Percentiles rank a stretch among this genome's conserved stretches.
phyloP scores from a whole-genome alignment of 1,140 invertebrate species.

The Apocrypta bakeri region DNA sequence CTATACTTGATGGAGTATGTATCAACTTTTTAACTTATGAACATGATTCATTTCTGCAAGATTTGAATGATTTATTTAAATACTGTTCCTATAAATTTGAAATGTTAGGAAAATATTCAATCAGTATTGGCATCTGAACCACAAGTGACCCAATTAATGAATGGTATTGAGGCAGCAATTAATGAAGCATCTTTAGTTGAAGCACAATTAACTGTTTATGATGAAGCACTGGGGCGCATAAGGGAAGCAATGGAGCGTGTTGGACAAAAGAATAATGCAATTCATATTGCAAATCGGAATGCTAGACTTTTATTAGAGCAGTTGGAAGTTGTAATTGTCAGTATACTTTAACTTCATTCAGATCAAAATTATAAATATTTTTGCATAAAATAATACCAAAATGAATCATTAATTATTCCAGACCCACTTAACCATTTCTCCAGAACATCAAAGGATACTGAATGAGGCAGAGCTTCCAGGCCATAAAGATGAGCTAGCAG shows the following conservation, averaged over 20 bases:
- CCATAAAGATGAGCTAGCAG: conserved; percentile 85
- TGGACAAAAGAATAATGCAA: conserved; percentile 92
- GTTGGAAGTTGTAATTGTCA: conserved; percentile 87
- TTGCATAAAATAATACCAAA: neutral
- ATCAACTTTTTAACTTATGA: conserved; percentile 55
- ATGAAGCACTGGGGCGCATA: conserved; percentile 87
- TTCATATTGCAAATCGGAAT: conserved; percentile 90
- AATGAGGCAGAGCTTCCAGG: conserved; percentile 82
- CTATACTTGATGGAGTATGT: conserved; percentile 86
- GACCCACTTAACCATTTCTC: conserved; percentile 85
- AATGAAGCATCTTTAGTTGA: conserved; percentile 86
- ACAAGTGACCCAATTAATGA: conserved; percentile 89
- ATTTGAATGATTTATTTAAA: conserved; percentile 19
- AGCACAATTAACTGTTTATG: conserved; percentile 82
- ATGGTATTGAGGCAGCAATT: conserved; percentile 87
- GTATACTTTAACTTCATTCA: conserved; percentile 60
- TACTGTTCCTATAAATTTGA: conserved; percentile 5
- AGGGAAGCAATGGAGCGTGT: conserved; percentile 91
- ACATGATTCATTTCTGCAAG: conserved; percentile 25
- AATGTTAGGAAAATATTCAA: conserved; percentile 85
- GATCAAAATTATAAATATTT: neutral
- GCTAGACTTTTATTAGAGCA: conserved; percentile 86
- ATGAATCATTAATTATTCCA: conserved; percentile 51
- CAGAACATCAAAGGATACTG: conserved; percentile 81
- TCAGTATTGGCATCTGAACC: conserved; percentile 89